Conservation (phyloP, 1,140 invertebrate genomes). For the Aphis gossypii region DNA sequence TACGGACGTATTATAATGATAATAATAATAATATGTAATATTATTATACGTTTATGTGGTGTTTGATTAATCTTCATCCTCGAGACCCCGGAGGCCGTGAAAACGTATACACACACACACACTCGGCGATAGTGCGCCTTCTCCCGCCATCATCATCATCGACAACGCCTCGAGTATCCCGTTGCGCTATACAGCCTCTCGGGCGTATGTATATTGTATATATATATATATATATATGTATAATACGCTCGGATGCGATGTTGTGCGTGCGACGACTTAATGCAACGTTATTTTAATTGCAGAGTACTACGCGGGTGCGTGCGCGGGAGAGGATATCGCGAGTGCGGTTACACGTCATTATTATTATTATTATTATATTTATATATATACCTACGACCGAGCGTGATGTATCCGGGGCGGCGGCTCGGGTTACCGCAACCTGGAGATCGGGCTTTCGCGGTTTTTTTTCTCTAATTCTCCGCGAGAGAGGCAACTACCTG, state of each 20-base stretch:
- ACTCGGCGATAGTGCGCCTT: background rate
- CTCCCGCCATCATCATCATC: background rate
- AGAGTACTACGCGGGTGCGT: background rate
- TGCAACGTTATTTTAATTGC: conserved; percentile 29
- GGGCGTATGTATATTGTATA: no score
- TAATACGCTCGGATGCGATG: background rate
- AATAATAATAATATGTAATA: conserved; percentile 22
- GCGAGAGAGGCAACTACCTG: background rate
- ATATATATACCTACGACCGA: background rate
- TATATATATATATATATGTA: no score
- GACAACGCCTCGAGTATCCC: background rate
- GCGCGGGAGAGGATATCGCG: conserved; percentile 2
- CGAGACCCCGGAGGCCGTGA: conserved; percentile 48
- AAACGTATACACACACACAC: conserved; percentile 18
- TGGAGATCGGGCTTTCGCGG: background rate
- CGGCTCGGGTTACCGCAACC: background rate
- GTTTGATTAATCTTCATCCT: conserved; percentile 49
- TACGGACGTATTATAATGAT: background rate
- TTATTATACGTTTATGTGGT: background rate
- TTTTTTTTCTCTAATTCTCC: background rate
- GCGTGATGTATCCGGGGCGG: background rate
- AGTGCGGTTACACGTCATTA: background rate
- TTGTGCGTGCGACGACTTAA: conserved; percentile 21
- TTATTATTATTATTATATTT: background rate
- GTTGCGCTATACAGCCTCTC: background rate